Evolutionary conservation across 92 coral and sea anemone species (phyloP).

Genomic region (Phenganax stokvisi): DNA sequence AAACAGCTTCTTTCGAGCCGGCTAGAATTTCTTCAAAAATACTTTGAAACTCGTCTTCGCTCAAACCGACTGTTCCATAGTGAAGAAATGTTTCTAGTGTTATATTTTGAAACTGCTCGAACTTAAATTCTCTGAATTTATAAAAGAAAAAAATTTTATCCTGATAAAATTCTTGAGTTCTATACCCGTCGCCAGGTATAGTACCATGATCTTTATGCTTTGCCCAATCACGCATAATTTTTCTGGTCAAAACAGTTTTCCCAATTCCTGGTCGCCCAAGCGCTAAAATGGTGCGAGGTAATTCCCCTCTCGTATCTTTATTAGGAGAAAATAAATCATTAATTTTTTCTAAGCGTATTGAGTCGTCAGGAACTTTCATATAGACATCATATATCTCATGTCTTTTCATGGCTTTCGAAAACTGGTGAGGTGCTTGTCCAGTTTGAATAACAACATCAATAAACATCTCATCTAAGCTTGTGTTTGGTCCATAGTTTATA

Average conservation of each 20-base stretch:
- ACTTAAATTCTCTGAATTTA: not conserved
- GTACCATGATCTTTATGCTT: not conserved
- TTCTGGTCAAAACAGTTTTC: constrained; percentile 48
- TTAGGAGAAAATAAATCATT: constrained; percentile 37
- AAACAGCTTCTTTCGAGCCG: constrained; percentile 35
- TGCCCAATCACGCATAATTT: constrained; percentile 50
- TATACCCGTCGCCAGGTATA: no score
- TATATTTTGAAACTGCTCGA: constrained; percentile 1
- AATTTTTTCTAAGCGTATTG: constrained; percentile 25
- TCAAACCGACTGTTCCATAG: not conserved
- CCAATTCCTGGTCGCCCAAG: constrained; percentile 64
- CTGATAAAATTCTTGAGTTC: not conserved
- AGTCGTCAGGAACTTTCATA: constrained; percentile 17
- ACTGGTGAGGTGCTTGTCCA: constrained; percentile 7
- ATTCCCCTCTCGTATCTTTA: not conserved
- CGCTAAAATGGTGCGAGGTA: not conserved
- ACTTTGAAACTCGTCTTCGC: not conserved
- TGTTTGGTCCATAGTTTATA: not conserved
- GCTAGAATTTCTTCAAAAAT: constrained; percentile 3
- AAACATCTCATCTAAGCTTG: constrained; percentile 31
- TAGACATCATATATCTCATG: not conserved
- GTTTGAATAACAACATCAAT: constrained; percentile 48
- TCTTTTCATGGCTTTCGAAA: not conserved
- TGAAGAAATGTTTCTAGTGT: constrained; percentile 36
- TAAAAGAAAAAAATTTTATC: not conserved